Evolutionary conservation across 2,113 vertebrate genomes (phyloP).

Genomic region (Hyperoodon ampullatus): DNA sequence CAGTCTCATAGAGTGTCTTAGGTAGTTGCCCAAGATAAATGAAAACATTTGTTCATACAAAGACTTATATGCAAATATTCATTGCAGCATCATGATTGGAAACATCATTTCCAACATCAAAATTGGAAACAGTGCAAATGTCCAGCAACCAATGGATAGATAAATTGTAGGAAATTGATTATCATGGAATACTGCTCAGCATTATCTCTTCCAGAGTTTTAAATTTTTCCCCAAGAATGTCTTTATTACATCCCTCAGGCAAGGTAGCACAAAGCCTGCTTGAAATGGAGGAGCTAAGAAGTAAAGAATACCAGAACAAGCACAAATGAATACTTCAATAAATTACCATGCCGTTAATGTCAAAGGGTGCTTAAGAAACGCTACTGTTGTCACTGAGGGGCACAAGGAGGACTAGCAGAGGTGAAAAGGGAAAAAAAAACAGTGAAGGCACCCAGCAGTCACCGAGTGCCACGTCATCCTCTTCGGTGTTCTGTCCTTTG

Average conservation of each 20-base stretch:
- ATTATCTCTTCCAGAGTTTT: background rate
- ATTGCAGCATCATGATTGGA: too few relatives aligned
- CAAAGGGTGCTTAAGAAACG: background rate
- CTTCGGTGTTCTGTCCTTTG: background rate
- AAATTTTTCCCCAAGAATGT: background rate
- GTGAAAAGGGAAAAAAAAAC: background rate
- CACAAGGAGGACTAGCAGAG: accelerated
- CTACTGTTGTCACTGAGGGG: background rate
- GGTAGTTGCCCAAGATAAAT: background rate
- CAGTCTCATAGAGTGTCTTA: background rate
- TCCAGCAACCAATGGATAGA: background rate
- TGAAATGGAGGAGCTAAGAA: background rate
- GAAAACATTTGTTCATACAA: background rate
- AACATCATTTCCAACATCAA: too few relatives aligned
- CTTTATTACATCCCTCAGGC: background rate
- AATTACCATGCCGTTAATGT: background rate
- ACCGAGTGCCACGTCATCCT: background rate
- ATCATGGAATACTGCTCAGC: background rate
- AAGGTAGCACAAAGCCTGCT: background rate
- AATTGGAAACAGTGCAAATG: background rate
- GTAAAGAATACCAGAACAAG: background rate
- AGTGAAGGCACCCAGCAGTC: accelerated
- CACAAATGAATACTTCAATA: background rate
- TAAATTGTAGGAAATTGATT: too few relatives aligned
- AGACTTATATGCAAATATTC: background rate